These are phyloP conservation scores for Bostrychus sinensis DNA, from an alignment of 2,113 vertebrate species.

Conservation along the genomic window DNA sequence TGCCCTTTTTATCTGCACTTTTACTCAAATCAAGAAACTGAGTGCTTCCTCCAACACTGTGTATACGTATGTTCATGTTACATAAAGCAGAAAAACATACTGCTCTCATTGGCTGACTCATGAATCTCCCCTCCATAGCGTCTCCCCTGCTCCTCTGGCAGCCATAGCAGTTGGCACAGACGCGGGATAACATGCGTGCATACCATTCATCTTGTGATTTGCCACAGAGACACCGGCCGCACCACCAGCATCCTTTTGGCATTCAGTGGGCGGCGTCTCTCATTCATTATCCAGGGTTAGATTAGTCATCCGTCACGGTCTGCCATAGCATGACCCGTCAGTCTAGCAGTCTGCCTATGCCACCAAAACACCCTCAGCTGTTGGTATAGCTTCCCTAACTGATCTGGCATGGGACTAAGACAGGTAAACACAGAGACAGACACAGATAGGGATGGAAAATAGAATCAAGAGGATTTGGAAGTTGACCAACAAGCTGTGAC, in stretches of 20 bases:
- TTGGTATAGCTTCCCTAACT: constrained; percentile 28
- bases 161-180: constrained; percentile 26
- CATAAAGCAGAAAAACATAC: not conserved
- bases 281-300: constrained; percentile 65
- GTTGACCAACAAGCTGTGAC: constrained; percentile 14
- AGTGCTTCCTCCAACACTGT: too few species aligned
- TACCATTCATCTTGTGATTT: constrained; percentile 49
- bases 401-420: constrained; percentile 36
- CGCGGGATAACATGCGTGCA: constrained; percentile 30
- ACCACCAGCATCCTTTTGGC: constrained; percentile 56
- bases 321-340: constrained; percentile 54
- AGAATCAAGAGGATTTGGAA: constrained; percentile 37
- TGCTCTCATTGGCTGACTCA: constrained; percentile 16
- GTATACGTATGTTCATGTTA: too few species aligned
- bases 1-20: too few species aligned
- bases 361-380: constrained; percentile 47
- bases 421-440: constrained; percentile 44
- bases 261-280: constrained; percentile 64
- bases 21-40: too few species aligned
- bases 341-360: constrained; percentile 47
- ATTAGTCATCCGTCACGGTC: constrained; percentile 73
- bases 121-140: constrained; percentile 4
- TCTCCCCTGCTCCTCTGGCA: constrained; percentile 28
- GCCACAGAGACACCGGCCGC: constrained; percentile 40
- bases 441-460: constrained; percentile 14